Percentiles rank a stretch among this genome's conserved stretches.
These are phyloP conservation scores for Nesospiza acunhae DNA, from an alignment of 2,113 vertebrate species.

Conservation along the genomic window DNA sequence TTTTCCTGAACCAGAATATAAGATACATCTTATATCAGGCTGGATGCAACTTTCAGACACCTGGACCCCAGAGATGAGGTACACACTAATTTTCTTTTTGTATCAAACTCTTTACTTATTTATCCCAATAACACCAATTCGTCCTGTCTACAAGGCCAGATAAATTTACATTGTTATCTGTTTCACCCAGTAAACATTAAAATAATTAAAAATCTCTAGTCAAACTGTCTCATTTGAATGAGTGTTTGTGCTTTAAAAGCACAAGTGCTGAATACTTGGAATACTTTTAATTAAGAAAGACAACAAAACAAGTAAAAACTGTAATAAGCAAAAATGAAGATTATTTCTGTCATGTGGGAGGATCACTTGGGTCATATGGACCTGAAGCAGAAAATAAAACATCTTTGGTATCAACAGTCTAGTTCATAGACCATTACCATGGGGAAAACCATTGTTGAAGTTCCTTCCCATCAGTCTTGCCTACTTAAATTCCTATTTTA, in stretches of 20 bases:
- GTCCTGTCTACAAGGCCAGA: neutral
- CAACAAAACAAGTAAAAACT: neutral
- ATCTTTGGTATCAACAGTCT: neutral
- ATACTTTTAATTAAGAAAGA: neutral
- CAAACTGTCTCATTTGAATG: neutral
- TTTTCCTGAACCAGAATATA: neutral
- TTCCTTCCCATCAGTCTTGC: neutral
- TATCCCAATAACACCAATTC: neutral
- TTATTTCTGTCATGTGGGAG: neutral
- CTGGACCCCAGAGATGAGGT: neutral
- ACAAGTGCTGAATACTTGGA: neutral
- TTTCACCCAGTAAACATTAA: neutral
- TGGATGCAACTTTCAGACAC: neutral
- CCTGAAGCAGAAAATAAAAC: neutral
- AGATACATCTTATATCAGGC: neutral
- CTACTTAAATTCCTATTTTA: neutral
- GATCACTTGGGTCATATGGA: neutral
- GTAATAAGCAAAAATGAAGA: neutral
- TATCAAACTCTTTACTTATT: neutral
- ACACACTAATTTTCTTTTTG: neutral
- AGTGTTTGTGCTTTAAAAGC: neutral
- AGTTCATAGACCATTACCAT: neutral
- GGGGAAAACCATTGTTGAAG: neutral
- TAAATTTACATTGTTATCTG: neutral
- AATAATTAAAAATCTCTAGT: neutral